Evolutionary conservation across 2,797 vertebrate species (phyloP).

Genomic region (Eulemur coronatus): DNA sequence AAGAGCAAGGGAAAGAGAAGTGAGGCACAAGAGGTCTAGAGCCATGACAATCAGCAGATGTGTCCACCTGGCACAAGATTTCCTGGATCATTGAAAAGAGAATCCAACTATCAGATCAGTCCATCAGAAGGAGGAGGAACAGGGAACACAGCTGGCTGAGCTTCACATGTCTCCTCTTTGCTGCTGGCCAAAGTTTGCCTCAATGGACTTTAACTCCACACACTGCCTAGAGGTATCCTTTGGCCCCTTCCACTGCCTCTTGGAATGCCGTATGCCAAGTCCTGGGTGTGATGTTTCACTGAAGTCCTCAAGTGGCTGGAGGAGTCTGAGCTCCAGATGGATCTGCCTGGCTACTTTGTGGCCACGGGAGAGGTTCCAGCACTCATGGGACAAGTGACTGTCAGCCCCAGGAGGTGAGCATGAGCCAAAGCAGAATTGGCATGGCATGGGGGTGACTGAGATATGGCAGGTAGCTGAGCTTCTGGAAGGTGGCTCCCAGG

Average conservation of each 20-base stretch:
- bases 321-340: not conserved
- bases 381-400: not conserved
- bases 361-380: not conserved
- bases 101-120: not conserved
- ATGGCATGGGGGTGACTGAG: not conserved
- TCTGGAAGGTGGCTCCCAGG: not conserved
- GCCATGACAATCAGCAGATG: not conserved
- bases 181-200: not conserved
- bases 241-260: not conserved
- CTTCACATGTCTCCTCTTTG: not conserved
- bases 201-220: not conserved
- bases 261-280: not conserved
- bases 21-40: not conserved
- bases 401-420: not conserved
- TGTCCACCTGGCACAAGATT: not conserved
- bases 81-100: not conserved
- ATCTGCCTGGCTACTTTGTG: not conserved
- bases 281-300: not conserved
- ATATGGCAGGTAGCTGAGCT: not conserved
- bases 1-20: not conserved
- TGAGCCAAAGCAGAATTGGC: not conserved
- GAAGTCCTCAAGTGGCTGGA: not conserved
- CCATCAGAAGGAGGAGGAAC: not conserved
- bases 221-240: not conserved
- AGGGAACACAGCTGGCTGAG: too few species aligned